Evolutionary conservation across 2,113 vertebrate species (phyloP).

Genomic region (Morone chrysops): DNA sequence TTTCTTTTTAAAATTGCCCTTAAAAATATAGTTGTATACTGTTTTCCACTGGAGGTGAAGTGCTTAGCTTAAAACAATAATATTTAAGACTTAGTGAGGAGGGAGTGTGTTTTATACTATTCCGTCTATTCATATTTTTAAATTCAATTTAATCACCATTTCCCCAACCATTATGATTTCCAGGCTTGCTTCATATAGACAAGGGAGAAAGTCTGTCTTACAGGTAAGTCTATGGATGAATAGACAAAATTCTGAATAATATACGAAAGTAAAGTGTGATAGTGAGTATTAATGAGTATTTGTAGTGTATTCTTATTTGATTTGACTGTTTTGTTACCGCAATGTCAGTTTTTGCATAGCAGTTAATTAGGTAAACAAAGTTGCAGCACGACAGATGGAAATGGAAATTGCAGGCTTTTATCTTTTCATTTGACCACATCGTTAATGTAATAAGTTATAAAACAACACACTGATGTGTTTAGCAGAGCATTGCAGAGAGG

Average conservation of each 20-base stretch:
- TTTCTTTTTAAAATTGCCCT: not conserved
- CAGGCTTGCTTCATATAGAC: not conserved
- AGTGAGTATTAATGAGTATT: no score
- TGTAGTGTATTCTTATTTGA: not conserved
- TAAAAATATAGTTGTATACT: not conserved
- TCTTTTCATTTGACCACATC: not conserved
- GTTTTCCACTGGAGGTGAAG: no score
- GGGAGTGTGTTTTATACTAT: not conserved
- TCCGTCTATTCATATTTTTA: not conserved
- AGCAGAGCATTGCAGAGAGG: not conserved
- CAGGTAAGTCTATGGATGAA: not conserved
- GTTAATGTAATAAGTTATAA: not conserved
- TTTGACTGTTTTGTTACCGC: not conserved
- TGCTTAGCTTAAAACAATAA: not conserved
- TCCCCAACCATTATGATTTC: not conserved
- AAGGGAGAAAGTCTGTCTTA: not conserved
- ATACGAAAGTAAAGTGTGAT: not conserved
- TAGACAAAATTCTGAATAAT: not conserved
- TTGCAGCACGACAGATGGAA: not conserved
- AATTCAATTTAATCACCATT: not conserved
- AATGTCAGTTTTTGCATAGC: not conserved
- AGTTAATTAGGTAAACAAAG: not conserved
- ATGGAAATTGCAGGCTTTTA: not conserved
- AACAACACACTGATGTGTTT: not conserved
- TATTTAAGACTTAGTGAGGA: not conserved